Conservation (phyloP, 2,113 vertebrate species). For the Pyrgilauda ruficollis region DNA sequence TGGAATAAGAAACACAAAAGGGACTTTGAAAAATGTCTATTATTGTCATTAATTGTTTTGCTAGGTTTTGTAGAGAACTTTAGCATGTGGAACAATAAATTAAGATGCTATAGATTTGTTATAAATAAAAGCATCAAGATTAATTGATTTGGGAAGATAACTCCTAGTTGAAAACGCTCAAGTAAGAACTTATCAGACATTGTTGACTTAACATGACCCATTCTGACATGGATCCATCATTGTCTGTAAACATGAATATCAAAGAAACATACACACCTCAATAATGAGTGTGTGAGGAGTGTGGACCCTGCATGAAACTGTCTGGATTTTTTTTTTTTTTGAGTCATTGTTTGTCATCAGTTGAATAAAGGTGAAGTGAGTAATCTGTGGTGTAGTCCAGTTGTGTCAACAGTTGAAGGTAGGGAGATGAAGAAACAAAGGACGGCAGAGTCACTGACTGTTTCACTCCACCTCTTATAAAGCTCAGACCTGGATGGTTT, state of each 20-base stretch:
- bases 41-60: neutral
- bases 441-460: neutral
- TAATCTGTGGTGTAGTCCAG: neutral
- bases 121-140: neutral
- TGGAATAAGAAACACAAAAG: neutral
- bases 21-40: neutral
- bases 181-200: neutral
- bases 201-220: neutral
- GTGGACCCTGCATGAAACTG: neutral
- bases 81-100: neutral
- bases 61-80: neutral
- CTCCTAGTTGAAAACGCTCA: neutral
- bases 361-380: neutral
- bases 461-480: neutral
- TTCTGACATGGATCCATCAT: neutral
- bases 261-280: neutral
- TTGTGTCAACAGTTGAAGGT: neutral
- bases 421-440: neutral
- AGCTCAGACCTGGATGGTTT: neutral
- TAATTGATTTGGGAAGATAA: neutral
- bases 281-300: neutral
- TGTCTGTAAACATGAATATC: neutral
- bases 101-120: neutral
- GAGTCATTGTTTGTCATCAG: neutral
- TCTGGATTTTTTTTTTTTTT: neutral